These are phyloP conservation scores for Drosophila anomelani DNA, from an alignment of 2,888 invertebrate species.

Conservation along the genomic window DNA sequence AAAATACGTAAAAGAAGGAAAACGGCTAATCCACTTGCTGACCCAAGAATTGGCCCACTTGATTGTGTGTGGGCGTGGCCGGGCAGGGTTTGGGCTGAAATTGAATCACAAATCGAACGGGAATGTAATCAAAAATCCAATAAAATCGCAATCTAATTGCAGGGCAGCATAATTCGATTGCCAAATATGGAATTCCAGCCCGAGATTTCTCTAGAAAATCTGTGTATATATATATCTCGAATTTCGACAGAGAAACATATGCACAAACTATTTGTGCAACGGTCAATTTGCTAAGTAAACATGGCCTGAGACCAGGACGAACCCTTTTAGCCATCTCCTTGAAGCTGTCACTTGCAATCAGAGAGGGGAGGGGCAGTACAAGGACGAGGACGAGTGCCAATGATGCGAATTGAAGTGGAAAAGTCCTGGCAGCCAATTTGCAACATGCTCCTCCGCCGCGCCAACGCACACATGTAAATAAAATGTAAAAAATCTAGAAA, in stretches of 20 bases:
- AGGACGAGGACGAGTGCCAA: conserved; percentile 57
- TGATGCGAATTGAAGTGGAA: conserved; percentile 79
- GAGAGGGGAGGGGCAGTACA: not conserved
- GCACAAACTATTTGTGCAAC: conserved; percentile 68
- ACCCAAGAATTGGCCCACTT: conserved; percentile 24
- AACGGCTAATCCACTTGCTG: conserved; percentile 27
- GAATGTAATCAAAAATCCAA: conserved; percentile 74
- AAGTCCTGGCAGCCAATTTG: conserved; percentile 79
- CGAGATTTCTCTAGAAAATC: not conserved
- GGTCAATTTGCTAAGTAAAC: conserved; percentile 77
- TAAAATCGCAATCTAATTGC: conserved; percentile 70
- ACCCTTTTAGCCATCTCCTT: conserved; percentile 65
- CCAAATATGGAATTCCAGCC: conserved; percentile 30
- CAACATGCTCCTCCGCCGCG: conserved; percentile 53
- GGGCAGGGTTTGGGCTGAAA: conserved; percentile 22
- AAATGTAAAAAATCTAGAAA: conserved; percentile 73
- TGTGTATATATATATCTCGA: not conserved
- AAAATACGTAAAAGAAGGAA: conserved; percentile 25
- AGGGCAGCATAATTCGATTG: conserved; percentile 35
- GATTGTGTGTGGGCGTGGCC: conserved; percentile 56
- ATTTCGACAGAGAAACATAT: conserved; percentile 53
- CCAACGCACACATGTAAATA: conserved; percentile 66
- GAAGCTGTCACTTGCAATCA: conserved; percentile 82
- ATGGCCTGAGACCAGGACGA: conserved; percentile 27
- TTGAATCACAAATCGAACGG: conserved; percentile 57